Conservation (phyloP, 2,888 invertebrate species). For the Trichopria drosophilae region DNA sequence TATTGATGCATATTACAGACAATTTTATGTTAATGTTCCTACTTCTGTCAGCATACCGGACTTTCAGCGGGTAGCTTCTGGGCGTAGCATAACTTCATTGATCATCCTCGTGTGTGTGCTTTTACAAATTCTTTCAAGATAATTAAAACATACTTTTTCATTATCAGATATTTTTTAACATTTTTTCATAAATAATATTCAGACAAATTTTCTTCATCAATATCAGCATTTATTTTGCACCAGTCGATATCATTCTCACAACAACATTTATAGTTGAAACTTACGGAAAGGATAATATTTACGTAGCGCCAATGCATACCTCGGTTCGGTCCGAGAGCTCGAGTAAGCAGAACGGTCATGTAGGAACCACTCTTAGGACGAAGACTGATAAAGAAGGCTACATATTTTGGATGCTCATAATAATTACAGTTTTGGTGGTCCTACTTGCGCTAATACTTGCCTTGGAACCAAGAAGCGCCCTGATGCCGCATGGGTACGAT, state of each 20-base stretch:
- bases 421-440: constrained; percentile 50
- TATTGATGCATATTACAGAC: no score
- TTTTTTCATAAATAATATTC: no score
- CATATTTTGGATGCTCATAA: constrained; percentile 51
- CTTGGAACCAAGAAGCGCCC: constrained; percentile 54
- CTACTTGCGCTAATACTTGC: constrained; percentile 54
- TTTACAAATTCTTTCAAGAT: no score
- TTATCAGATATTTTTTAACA: no score
- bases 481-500: constrained; percentile 56
- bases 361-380: constrained; percentile 49
- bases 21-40: no score
- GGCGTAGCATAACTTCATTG: constrained; percentile 43
- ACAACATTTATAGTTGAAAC: no score
- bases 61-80: constrained; percentile 47
- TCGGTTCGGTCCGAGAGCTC: constrained; percentile 42
- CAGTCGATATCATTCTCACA: no score
- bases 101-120: constrained; percentile 25
- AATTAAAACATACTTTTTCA: no score
- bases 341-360: constrained; percentile 46
- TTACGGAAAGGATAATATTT: constrained; percentile 48
- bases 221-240: no score
- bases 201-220: no score
- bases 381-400: constrained; percentile 48
- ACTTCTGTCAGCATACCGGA: no score
- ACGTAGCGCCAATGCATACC: constrained; percentile 49